Percentiles rank a stretch among this genome's conserved stretches.
These are phyloP conservation scores for Sorex maritimensis DNA, from an alignment of 2,797 vertebrate species.

Conservation along the genomic window DNA sequence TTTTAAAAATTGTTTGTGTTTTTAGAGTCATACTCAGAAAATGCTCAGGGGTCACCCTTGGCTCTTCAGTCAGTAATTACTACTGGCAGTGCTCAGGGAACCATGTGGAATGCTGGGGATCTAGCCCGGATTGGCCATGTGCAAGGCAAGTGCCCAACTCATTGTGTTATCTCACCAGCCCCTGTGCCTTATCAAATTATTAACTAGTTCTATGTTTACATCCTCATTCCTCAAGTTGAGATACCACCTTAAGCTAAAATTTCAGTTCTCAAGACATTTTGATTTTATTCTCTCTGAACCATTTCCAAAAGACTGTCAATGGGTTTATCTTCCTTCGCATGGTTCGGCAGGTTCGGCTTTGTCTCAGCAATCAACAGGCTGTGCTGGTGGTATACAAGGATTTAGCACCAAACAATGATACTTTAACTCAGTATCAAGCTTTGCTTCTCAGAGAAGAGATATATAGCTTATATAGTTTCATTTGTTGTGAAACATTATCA, in stretches of 20 bases:
- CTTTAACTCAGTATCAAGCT: conserved; percentile 28
- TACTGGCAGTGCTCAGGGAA: too few relatives aligned
- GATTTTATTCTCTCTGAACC: background rate
- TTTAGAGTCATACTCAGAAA: too few relatives aligned
- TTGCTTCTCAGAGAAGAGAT: conserved; percentile 1
- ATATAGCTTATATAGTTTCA: conserved; percentile 31
- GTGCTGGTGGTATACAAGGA: background rate
- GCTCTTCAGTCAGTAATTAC: too few relatives aligned
- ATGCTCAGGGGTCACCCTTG: too few relatives aligned
- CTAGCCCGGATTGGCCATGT: too few relatives aligned
- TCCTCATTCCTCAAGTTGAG: background rate
- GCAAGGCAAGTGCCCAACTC: too few relatives aligned
- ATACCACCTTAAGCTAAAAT: conserved; percentile 20
- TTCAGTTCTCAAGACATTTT: background rate
- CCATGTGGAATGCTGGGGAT: too few relatives aligned
- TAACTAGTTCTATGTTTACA: background rate
- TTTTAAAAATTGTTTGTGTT: too few relatives aligned
- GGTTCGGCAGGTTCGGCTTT: conserved; percentile 22
- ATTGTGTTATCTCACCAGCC: too few relatives aligned
- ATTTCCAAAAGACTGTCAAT: background rate
- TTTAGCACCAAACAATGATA: conserved; percentile 1
- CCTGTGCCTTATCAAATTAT: background rate
- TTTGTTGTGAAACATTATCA: conserved; percentile 59
- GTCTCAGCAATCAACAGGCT: background rate
- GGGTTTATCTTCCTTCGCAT: background rate